Conservation (phyloP, 2,797 vertebrate genomes). For the Simalia tracyae region DNA sequence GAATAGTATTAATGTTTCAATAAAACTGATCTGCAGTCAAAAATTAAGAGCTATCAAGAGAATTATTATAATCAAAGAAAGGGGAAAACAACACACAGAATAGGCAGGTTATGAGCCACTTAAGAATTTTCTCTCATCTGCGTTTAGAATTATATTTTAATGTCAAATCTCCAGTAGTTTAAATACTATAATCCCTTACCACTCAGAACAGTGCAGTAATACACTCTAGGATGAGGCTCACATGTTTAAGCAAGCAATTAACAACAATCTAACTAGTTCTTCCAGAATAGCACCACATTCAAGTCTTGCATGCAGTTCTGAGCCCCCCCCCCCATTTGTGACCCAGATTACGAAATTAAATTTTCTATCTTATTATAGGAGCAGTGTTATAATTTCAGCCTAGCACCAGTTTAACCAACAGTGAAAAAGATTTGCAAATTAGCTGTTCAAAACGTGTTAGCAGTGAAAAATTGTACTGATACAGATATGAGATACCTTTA, state of each 20-base stretch:
- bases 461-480: background rate
- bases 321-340: background rate
- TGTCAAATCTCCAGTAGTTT: slow-evolving; percentile 30
- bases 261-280: slow-evolving; percentile 10
- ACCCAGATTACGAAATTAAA: background rate
- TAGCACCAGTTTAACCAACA: slow-evolving; percentile 7
- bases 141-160: slow-evolving; percentile 24
- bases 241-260: slow-evolving; percentile 41
- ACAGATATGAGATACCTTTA: background rate
- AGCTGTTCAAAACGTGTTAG: background rate
- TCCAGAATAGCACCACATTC: slow-evolving; percentile 59
- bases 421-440: background rate
- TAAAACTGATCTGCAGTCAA: slow-evolving; percentile 29
- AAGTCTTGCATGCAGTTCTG: background rate
- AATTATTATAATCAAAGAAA: slow-evolving; percentile 11
- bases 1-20: slow-evolving; percentile 23
- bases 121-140: slow-evolving; percentile 22
- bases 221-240: slow-evolving; percentile 34
- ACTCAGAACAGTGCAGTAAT: slow-evolving; percentile 41
- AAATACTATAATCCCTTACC: slow-evolving; percentile 34
- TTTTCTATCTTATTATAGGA: background rate
- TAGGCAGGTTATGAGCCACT: slow-evolving; percentile 2
- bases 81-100: background rate
- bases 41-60: background rate
- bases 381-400: background rate